These are phyloP conservation scores for Drosophila lacicola DNA, from an alignment of 2,888 invertebrate species.

Conservation along the genomic window DNA sequence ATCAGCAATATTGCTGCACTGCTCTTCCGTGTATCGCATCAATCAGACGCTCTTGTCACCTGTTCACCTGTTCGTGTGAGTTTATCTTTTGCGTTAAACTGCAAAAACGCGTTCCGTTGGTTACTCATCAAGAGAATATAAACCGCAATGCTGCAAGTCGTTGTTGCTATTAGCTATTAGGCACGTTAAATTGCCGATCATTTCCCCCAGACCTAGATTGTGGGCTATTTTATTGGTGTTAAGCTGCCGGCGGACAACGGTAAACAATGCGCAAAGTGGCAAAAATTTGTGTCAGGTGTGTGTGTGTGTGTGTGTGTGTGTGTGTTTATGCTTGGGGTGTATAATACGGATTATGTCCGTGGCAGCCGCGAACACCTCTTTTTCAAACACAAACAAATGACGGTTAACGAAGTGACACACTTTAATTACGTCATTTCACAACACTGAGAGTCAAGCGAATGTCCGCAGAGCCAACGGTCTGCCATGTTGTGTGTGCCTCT, in stretches of 20 bases:
- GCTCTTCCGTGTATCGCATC: conserved; percentile 59
- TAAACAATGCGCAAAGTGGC: conserved; percentile 47
- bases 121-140: conserved; percentile 55
- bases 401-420: conserved; percentile 54
- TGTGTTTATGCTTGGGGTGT: conserved; percentile 21
- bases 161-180: conserved; percentile 51
- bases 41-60: conserved; percentile 47
- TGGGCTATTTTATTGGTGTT: conserved; percentile 64
- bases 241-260: conserved; percentile 51
- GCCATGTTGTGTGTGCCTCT: conserved; percentile 4
- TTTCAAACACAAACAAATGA: conserved; percentile 44
- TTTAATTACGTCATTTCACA: conserved; percentile 72
- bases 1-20: conserved; percentile 42
- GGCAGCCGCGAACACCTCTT: conserved; percentile 22
- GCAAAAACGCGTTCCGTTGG: conserved; percentile 55
- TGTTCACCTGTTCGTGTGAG: conserved; percentile 35
- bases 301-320: conserved; percentile 14
- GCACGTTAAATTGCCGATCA: conserved; percentile 60
- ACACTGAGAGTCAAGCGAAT: conserved; percentile 41
- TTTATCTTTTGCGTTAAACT: conserved; percentile 47
- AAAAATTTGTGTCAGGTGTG: conserved; percentile 64
- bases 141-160: conserved; percentile 59
- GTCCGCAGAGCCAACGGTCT: conserved; percentile 26
- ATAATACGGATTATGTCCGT: conserved; percentile 53
- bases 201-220: conserved; percentile 53